These are phyloP conservation scores for Ptycholaimellus sp. DNA, from an alignment of 2,888 invertebrate genomes.

Conservation along the genomic window DNA sequence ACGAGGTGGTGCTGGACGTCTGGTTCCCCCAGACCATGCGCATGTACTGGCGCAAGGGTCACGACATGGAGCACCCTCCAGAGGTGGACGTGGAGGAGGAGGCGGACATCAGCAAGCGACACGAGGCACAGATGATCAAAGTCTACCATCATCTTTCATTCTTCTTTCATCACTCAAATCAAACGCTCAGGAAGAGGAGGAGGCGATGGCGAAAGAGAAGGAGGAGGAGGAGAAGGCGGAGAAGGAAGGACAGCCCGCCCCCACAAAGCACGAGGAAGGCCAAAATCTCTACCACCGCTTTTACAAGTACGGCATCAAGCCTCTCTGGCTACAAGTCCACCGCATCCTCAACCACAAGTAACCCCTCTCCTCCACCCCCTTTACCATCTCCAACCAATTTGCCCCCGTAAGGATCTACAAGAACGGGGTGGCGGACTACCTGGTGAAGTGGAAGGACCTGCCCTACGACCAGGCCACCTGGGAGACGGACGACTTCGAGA, in stretches of 20 bases:
- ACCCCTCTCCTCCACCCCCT: neutral
- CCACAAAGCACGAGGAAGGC: too few relatives aligned
- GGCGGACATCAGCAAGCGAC: constrained; percentile 15
- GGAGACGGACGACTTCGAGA: constrained; percentile 70
- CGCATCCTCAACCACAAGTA: constrained; percentile 65
- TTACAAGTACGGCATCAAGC: constrained; percentile 71
- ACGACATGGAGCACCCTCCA: constrained; percentile 85
- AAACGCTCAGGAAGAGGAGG: too few relatives aligned
- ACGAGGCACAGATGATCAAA: too few relatives aligned
- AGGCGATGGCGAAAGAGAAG: constrained; percentile 15
- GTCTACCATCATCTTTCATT: too few relatives aligned
- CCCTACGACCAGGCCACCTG: constrained; percentile 84
- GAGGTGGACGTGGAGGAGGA: constrained; percentile 50
- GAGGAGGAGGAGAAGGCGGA: constrained; percentile 15
- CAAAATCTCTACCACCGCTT: constrained; percentile 30
- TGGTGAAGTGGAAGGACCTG: constrained; percentile 86
- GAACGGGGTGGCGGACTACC: constrained; percentile 39
- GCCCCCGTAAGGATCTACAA: constrained; percentile 6
- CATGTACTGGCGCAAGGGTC: constrained; percentile 60
- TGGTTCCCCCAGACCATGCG: constrained; percentile 45
- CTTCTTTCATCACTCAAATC: too few relatives aligned
- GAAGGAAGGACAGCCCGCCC: too few relatives aligned
- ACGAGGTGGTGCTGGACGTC: constrained; percentile 42
- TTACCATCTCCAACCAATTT: neutral
- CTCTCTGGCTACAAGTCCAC: constrained; percentile 77